phyloP scores from a whole-genome alignment of 2,797 vertebrate genomes.

The Sylvilagus floridanus region DNA sequence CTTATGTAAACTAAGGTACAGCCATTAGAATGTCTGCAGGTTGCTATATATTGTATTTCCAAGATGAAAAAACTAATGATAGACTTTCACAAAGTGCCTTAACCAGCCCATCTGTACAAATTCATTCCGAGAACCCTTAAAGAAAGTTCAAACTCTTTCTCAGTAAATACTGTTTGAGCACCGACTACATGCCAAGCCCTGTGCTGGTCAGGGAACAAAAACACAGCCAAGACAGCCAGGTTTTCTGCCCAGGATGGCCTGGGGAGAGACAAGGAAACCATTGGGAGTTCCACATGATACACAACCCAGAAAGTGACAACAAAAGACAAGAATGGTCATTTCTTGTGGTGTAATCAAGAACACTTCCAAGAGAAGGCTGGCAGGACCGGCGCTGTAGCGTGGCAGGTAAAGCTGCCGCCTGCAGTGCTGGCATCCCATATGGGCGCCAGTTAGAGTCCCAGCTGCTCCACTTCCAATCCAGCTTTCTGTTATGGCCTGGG shows the following conservation, averaged over 20 bases:
- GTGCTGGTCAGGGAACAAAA: neutral
- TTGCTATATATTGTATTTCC: slow-evolving; percentile 2
- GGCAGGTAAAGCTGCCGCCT: too few species aligned
- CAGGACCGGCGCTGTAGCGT: too few species aligned
- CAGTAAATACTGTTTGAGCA: slow-evolving; percentile 27
- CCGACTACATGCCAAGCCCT: neutral
- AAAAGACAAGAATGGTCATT: neutral
- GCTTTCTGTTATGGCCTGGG: too few species aligned
- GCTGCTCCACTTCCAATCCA: too few species aligned
- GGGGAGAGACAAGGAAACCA: neutral
- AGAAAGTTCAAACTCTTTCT: neutral
- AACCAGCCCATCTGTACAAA: neutral
- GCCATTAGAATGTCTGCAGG: neutral
- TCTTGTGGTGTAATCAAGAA: neutral
- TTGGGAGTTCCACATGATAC: neutral
- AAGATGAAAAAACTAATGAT: neutral
- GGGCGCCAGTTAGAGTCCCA: too few species aligned
- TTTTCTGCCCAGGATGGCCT: neutral
- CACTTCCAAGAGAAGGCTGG: neutral
- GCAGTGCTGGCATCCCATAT: too few species aligned
- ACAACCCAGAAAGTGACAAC: neutral
- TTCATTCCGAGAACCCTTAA: neutral
- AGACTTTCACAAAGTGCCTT: neutral
- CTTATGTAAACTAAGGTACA: neutral
- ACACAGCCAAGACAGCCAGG: neutral